Percentiles rank a stretch among this genome's conserved stretches.
Evolutionary conservation across 2,113 vertebrate species (phyloP).

Genomic region (Callospermophilus lateralis): DNA sequence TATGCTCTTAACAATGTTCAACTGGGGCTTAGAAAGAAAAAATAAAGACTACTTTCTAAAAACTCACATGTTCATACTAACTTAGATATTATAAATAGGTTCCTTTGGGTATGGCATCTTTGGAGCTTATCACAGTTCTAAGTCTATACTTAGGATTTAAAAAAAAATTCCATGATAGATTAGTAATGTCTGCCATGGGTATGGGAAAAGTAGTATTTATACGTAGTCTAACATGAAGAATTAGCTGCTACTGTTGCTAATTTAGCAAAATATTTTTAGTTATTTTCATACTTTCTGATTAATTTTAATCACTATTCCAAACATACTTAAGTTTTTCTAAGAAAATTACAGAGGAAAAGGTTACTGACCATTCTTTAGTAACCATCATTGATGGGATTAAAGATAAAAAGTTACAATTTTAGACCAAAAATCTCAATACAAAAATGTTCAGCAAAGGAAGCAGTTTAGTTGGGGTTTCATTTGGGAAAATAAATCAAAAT

Average conservation of each 20-base stretch:
- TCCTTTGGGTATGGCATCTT: not conserved
- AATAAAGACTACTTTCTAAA: not conserved
- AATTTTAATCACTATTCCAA: not conserved
- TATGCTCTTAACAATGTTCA: not conserved
- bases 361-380: not conserved
- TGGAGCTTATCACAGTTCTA: not conserved
- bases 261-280: not conserved
- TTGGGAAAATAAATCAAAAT: not conserved
- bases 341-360: not conserved
- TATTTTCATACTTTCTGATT: not conserved
- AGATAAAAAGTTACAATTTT: not conserved
- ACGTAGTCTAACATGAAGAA: not conserved
- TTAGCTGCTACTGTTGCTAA: not conserved
- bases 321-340: constrained; percentile 40
- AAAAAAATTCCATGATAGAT: not conserved
- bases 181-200: not conserved
- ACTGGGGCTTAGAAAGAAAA: not conserved
- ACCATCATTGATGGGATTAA: not conserved
- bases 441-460: not conserved
- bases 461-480: not conserved
- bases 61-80: not conserved
- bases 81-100: not conserved
- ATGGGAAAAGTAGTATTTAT: not conserved
- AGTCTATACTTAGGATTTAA: not conserved
- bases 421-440: not conserved